These are phyloP conservation scores for Diachrysia chrysitis DNA, from an alignment of 2,888 invertebrate species.

Conservation along the genomic window DNA sequence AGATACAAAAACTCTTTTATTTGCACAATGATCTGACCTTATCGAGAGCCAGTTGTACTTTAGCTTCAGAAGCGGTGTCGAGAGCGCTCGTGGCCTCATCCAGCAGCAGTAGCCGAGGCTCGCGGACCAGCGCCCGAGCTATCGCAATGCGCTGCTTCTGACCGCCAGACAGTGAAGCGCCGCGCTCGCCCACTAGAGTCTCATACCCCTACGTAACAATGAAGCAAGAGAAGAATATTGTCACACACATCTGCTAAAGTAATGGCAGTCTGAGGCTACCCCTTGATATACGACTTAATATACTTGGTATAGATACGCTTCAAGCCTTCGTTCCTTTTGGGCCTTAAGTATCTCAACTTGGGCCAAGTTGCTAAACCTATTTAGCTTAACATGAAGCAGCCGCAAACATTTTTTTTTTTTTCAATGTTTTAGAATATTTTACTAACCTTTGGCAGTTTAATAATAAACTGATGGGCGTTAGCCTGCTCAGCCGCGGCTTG, in stretches of 20 bases:
- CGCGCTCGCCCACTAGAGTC: constrained; percentile 74
- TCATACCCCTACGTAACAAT: constrained; percentile 90
- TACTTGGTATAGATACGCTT: too few relatives aligned
- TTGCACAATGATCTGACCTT: constrained; percentile 53
- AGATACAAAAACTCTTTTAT: too few relatives aligned
- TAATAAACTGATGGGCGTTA: constrained; percentile 86
- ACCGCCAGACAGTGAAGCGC: constrained; percentile 91
- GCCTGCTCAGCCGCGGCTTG: constrained; percentile 91
- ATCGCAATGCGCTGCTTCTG: constrained; percentile 92
- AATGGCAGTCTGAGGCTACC: too few relatives aligned
- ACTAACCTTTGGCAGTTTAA: constrained; percentile 90
- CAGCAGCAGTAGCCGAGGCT: constrained; percentile 88
- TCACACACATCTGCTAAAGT: not conserved
- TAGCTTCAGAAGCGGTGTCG: constrained; percentile 90
- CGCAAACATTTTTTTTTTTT: too few relatives aligned
- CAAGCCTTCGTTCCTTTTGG: not conserved
- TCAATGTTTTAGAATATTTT: too few relatives aligned
- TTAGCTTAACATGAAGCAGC: too few relatives aligned
- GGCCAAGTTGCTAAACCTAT: too few relatives aligned
- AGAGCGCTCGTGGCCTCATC: constrained; percentile 91
- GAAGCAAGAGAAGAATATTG: not conserved
- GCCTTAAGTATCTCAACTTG: too few relatives aligned
- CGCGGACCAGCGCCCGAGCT: constrained; percentile 90
- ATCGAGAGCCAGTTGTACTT: constrained; percentile 67
- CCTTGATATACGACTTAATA: too few relatives aligned